A percentile compares a stretch with the other conserved stretches of the same genome.
These are phyloP conservation scores for Seladonia tumulorum DNA, from an alignment of 2,888 invertebrate genomes.

Conservation along the genomic window DNA sequence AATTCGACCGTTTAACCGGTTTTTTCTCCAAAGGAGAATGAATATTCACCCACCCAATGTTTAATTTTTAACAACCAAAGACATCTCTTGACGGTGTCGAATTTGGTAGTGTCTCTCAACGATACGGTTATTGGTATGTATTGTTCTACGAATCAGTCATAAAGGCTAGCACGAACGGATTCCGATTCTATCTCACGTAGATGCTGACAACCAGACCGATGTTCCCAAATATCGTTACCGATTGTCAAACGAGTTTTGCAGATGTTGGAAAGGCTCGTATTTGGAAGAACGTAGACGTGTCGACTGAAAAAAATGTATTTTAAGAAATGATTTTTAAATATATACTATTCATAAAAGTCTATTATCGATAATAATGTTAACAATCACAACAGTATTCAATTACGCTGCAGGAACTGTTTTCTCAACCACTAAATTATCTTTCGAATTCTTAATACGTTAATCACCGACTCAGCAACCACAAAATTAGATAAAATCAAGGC, in stretches of 20 bases:
- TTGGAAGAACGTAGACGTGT: background rate
- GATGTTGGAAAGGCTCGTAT: background rate
- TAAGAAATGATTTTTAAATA: no score
- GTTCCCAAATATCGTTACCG: background rate
- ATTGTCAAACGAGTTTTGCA: background rate
- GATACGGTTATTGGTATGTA: background rate
- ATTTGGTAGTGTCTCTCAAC: background rate
- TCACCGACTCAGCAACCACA: no score
- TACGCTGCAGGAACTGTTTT: no score
- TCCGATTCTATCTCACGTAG: no score
- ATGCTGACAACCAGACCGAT: background rate
- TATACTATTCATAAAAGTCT: no score
- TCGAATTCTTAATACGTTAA: no score
- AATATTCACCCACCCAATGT: background rate
- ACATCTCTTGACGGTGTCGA: background rate
- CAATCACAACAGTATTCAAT: no score
- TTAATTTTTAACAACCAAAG: background rate
- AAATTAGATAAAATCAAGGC: no score
- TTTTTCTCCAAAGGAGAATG: background rate
- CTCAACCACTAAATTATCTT: no score
- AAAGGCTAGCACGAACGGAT: no score
- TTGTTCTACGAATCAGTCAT: no score
- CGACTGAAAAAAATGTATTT: background rate
- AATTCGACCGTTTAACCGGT: background rate
- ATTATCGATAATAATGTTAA: no score